Evolutionary conservation across 2,113 vertebrate genomes (phyloP).

Genomic region (Atherinomorus stipes): DNA sequence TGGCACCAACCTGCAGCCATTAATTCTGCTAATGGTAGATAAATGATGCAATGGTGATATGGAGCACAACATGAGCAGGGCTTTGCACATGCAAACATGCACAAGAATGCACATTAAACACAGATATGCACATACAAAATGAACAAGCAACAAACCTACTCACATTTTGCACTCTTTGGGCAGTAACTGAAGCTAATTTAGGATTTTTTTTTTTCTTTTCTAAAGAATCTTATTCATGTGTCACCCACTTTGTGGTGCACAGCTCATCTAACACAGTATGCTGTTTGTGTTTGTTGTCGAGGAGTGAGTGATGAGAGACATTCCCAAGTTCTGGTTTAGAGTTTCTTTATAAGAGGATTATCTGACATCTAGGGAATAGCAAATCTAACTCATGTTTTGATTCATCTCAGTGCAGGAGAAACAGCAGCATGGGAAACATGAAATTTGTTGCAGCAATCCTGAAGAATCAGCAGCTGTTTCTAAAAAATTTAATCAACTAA

Average conservation of each 20-base stretch:
- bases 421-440: conserved; percentile 28
- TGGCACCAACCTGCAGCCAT: conserved; percentile 65
- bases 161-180: background rate
- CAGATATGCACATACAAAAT: conserved; percentile 11
- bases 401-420: conserved; percentile 33
- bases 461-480: conserved; percentile 27
- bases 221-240: background rate
- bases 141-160: conserved; percentile 12
- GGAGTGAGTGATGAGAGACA: conserved; percentile 49
- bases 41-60: conserved; percentile 78
- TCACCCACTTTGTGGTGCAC: conserved; percentile 6
- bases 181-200: too few relatives aligned
- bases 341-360: conserved; percentile 69
- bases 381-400: conserved; percentile 56
- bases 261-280: background rate
- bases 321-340: conserved; percentile 55
- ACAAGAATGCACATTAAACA: conserved; percentile 13
- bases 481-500: background rate
- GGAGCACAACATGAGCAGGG: conserved; percentile 19
- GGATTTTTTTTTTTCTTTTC: too few relatives aligned
- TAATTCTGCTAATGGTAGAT: conserved; percentile 79
- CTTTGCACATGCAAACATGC: conserved; percentile 7
- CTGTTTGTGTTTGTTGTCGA: conserved; percentile 19
- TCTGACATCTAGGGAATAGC: conserved; percentile 44
- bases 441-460: conserved; percentile 35